Percentiles rank a stretch among this genome's conserved stretches.
phyloP scores from a whole-genome alignment of 2,888 invertebrate genomes.

The Prosopocoilus inquinatus region DNA sequence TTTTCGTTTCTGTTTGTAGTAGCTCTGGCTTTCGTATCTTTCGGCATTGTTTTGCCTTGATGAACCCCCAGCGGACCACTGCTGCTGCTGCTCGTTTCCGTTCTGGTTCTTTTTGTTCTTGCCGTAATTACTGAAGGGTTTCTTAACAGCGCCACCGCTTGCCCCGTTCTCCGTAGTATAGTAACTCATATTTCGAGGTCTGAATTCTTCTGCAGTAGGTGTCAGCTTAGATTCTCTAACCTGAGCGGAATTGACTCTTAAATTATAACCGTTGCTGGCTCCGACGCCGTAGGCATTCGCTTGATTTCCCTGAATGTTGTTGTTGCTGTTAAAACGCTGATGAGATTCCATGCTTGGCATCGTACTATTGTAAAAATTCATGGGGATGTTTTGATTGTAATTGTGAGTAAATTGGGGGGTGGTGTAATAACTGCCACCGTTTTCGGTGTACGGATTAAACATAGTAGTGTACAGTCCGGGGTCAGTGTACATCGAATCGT shows the following conservation, averaged over 20 bases:
- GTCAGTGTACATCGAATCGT: neutral
- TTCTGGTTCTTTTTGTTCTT: slow-evolving; percentile 9
- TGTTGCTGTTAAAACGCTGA: neutral
- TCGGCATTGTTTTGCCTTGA: neutral
- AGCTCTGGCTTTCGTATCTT: neutral
- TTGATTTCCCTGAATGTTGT: neutral
- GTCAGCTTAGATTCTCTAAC: slow-evolving; percentile 10
- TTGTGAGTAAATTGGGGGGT: neutral
- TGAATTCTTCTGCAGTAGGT: slow-evolving; percentile 27
- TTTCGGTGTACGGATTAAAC: neutral
- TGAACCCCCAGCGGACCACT: neutral
- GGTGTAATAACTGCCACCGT: neutral
- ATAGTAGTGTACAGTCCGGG: neutral
- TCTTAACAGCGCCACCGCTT: slow-evolving; percentile 9
- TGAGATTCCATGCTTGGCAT: neutral
- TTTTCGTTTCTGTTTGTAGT: neutral
- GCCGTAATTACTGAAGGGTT: neutral
- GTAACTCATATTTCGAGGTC: slow-evolving; percentile 15
- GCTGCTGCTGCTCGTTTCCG: neutral
- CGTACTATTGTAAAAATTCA: neutral
- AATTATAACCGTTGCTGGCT: too few relatives aligned
- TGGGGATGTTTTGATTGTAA: neutral
- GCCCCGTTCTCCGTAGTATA: neutral
- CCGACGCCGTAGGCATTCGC: too few relatives aligned
- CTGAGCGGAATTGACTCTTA: too few relatives aligned